phyloP scores from a whole-genome alignment of 1,140 invertebrate species.

The Euglossa dilemma region DNA sequence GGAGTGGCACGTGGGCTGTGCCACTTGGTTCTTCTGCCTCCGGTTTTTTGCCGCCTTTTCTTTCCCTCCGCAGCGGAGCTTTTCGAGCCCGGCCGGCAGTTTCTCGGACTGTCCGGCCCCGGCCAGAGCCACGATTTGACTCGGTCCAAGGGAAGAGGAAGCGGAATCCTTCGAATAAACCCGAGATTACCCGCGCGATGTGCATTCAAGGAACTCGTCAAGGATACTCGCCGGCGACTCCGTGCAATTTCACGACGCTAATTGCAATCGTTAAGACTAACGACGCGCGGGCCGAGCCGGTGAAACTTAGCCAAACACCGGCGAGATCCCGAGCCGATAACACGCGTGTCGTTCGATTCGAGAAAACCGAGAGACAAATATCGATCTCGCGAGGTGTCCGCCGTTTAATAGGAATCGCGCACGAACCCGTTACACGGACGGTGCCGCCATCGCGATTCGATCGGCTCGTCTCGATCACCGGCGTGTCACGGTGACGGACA shows the following conservation, averaged over 20 bases:
- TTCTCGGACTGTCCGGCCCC: background rate
- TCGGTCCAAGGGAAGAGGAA: conserved; percentile 8
- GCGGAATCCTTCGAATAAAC: background rate
- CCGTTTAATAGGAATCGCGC: background rate
- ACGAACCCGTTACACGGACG: background rate
- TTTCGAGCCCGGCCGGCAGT: background rate
- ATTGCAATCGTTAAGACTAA: conserved; percentile 36
- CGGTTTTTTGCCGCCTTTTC: background rate
- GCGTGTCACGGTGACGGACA: conserved; percentile 51
- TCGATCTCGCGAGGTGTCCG: background rate
- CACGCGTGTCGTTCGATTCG: background rate
- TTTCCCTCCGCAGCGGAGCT: background rate
- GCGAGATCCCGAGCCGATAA: background rate
- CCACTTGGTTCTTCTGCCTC: background rate
- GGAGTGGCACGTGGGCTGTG: conserved; percentile 41
- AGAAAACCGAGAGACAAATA: no score
- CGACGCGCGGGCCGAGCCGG: background rate
- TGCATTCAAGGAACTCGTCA: conserved; percentile 32
- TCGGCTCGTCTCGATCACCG: conserved; percentile 15
- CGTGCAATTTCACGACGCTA: conserved; percentile 32
- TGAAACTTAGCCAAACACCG: background rate
- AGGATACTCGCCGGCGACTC: conserved; percentile 4
- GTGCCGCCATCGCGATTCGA: background rate
- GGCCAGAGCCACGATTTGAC: background rate
- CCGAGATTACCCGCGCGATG: background rate